Percentiles rank a stretch among this genome's conserved stretches.
Conservation (phyloP, 2,797 vertebrate genomes). For the Sus cebifrons region DNA sequence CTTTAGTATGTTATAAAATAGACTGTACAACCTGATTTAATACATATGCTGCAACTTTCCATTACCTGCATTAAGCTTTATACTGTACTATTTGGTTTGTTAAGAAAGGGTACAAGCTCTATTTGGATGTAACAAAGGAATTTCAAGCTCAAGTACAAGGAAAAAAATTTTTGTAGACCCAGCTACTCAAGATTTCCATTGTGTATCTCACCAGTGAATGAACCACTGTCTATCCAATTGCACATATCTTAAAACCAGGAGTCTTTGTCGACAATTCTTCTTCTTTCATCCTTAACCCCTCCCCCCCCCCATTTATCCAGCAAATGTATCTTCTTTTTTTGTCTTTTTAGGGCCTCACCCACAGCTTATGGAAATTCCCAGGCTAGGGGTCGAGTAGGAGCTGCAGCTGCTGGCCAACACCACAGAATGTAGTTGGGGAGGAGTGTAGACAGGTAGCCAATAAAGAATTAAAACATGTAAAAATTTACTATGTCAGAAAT, state of each 20-base stretch:
- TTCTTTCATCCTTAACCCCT: background rate
- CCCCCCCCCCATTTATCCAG: background rate
- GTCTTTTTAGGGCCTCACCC: no score
- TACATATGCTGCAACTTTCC: background rate
- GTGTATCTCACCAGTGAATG: background rate
- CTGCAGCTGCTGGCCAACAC: no score
- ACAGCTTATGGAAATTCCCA: no score
- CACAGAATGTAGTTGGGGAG: background rate
- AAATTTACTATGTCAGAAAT: background rate
- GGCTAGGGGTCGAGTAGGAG: no score
- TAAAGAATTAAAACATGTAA: constrained; percentile 8
- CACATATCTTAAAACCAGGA: background rate
- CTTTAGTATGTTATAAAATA: background rate
- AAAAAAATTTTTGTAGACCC: background rate
- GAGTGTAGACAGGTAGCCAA: background rate
- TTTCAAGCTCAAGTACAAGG: background rate
- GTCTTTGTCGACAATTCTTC: background rate
- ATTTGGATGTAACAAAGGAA: background rate
- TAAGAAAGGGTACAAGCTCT: background rate
- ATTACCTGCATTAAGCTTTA: background rate
- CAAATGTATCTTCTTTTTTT: background rate
- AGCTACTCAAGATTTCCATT: background rate
- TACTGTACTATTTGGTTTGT: background rate
- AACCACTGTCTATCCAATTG: background rate
- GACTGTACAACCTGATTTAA: background rate